phyloP scores from a whole-genome alignment of 2,113 vertebrate species.

The Cyprinodon brontotheroides region DNA sequence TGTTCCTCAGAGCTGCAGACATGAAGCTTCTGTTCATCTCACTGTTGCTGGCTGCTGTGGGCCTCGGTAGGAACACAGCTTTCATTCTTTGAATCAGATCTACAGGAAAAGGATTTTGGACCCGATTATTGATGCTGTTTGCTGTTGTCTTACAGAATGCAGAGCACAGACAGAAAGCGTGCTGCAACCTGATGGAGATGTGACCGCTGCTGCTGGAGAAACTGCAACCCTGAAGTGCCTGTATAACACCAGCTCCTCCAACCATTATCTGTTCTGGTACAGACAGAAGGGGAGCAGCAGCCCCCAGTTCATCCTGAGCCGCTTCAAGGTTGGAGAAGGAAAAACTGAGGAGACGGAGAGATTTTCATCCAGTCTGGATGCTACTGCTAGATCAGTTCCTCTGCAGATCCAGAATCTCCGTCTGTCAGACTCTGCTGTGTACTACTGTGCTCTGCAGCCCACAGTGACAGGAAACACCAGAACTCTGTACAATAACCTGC shows the following conservation, averaged over 20 bases:
- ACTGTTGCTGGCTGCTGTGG: slow-evolving; percentile 34
- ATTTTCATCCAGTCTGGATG: slow-evolving; percentile 17
- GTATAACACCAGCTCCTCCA: not conserved
- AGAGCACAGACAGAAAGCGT: not conserved
- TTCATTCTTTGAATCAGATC: not conserved
- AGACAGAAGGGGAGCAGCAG: slow-evolving; percentile 10
- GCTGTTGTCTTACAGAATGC: not conserved
- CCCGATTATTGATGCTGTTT: not conserved
- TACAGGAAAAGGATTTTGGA: not conserved
- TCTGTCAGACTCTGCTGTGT: not conserved
- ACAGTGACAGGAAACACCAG: not conserved
- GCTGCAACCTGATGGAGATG: not conserved
- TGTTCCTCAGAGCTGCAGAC: slow-evolving; percentile 18
- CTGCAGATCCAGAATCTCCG: slow-evolving; percentile 29
- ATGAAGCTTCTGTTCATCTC: slow-evolving; percentile 24
- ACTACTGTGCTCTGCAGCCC: not conserved
- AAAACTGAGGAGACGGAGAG: not conserved
- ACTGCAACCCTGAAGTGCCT: not conserved
- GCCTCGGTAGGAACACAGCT: slow-evolving; percentile 26
- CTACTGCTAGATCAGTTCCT: slow-evolving; percentile 8
- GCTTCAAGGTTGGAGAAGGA: not conserved
- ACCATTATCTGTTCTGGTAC: not conserved
- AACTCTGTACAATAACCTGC: too few species aligned
- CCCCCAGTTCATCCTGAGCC: slow-evolving; percentile 2
- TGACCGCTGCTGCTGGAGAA: not conserved